These are phyloP conservation scores for Enteromius anoplus DNA, from an alignment of 2,797 vertebrate species.

Conservation along the genomic window DNA sequence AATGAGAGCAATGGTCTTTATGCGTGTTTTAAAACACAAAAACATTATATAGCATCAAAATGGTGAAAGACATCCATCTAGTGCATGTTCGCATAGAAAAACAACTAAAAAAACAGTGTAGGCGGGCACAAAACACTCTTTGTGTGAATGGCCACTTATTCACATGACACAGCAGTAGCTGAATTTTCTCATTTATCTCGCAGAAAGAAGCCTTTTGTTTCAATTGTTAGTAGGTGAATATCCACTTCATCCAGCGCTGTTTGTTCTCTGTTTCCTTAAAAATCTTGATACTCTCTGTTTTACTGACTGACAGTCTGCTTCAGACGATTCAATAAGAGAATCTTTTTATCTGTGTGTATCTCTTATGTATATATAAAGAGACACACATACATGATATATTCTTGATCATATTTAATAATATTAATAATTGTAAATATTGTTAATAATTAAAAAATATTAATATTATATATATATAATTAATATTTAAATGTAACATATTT, in stretches of 20 bases:
- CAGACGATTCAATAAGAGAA: neutral
- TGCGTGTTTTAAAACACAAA: neutral
- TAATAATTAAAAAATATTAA: too few species aligned
- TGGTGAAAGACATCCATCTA: neutral
- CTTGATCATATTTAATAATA: too few species aligned
- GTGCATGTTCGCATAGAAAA: neutral
- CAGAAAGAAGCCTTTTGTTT: conserved; percentile 12
- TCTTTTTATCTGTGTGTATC: too few species aligned
- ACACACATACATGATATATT: too few species aligned
- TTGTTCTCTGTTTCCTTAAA: conserved; percentile 1
- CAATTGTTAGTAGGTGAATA: conserved; percentile 8
- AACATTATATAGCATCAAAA: neutral
- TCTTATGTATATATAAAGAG: too few species aligned
- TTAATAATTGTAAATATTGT: too few species aligned
- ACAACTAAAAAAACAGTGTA: neutral
- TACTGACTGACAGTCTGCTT: neutral
- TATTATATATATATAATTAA: too few species aligned
- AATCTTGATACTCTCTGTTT: neutral
- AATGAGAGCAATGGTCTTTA: neutral
- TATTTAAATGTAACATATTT: too few species aligned
- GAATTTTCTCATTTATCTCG: conserved; percentile 2
- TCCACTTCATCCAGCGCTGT: neutral
- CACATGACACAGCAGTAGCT: conserved; percentile 1
- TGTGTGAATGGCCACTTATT: neutral
- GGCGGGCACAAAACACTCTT: neutral